Percentiles rank a stretch among this genome's conserved stretches.
phyloP scores from a whole-genome alignment of 1,140 invertebrate genomes.

The Drosophila nikananu region DNA sequence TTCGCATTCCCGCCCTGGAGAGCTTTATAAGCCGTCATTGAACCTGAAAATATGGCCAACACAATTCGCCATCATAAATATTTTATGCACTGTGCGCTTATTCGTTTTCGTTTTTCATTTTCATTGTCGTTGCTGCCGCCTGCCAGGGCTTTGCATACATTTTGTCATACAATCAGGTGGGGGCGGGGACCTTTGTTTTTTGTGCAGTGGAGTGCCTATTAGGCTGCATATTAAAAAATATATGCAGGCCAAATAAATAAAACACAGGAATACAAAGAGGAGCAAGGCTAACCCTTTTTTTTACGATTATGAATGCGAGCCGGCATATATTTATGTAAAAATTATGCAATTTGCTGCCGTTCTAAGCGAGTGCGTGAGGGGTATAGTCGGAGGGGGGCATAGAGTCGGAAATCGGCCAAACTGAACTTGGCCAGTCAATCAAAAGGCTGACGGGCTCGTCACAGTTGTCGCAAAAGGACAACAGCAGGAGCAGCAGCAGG shows the following conservation, averaged over 20 bases:
- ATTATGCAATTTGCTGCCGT: slow-evolving; percentile 84
- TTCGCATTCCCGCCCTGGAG: slow-evolving; percentile 25
- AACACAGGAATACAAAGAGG: slow-evolving; percentile 63
- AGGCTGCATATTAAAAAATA: slow-evolving; percentile 79
- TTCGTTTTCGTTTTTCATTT: not conserved
- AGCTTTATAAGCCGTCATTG: slow-evolving; percentile 60
- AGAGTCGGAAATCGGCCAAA: slow-evolving; percentile 66
- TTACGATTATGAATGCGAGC: slow-evolving; percentile 82
- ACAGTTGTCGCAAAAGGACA: slow-evolving; percentile 76
- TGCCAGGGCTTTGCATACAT: slow-evolving; percentile 72
- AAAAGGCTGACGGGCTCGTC: slow-evolving; percentile 78
- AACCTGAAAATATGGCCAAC: slow-evolving; percentile 81
- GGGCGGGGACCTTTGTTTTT: slow-evolving; percentile 6
- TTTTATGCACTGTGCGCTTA: slow-evolving; percentile 68
- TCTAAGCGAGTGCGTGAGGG: slow-evolving; percentile 44
- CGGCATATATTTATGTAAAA: slow-evolving; percentile 84
- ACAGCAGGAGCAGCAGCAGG: slow-evolving; percentile 27
- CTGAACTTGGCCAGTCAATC: slow-evolving; percentile 81
- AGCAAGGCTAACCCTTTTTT: slow-evolving; percentile 74
- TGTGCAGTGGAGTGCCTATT: slow-evolving; percentile 67
- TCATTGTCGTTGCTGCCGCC: slow-evolving; percentile 39
- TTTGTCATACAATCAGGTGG: slow-evolving; percentile 52
- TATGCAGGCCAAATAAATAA: slow-evolving; percentile 77
- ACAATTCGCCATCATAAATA: slow-evolving; percentile 80
- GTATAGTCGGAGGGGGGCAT: not conserved